Conservation (phyloP, 1,140 invertebrate species). For the Portunus trituberculatus region DNA sequence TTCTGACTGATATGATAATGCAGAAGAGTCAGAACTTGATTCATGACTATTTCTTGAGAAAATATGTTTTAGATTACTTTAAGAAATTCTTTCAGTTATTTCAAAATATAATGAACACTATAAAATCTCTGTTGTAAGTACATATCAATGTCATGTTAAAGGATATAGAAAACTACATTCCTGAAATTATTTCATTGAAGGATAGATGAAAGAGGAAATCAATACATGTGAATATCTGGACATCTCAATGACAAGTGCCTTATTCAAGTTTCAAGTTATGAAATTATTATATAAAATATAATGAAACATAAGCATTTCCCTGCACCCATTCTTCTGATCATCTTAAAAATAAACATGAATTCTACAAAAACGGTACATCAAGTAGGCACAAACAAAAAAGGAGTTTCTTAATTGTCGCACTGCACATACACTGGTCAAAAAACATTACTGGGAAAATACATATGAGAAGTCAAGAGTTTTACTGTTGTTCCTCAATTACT, state of each 20-base stretch:
- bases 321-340: not conserved
- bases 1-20: too few species aligned
- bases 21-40: too few species aligned
- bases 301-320: not conserved
- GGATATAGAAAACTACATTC: not conserved
- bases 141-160: not conserved
- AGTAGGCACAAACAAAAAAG: not conserved
- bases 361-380: not conserved
- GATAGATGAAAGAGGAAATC: constrained; percentile 60
- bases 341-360: not conserved
- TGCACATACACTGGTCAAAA: not conserved
- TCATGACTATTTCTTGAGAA: too few species aligned
- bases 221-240: constrained; percentile 61
- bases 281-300: not conserved
- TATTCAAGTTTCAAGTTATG: not conserved
- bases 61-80: too few species aligned
- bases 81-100: too few species aligned
- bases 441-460: not conserved
- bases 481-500: not conserved
- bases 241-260: constrained; percentile 63
- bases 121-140: too few species aligned
- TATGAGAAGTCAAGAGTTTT: not conserved
- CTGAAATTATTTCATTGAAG: constrained; percentile 68
- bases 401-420: not conserved
- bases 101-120: too few species aligned